Percentiles rank a stretch among this genome's conserved stretches.
Evolutionary conservation across 2,113 vertebrate species (phyloP).

Genomic region (Zapus hudsonius): DNA sequence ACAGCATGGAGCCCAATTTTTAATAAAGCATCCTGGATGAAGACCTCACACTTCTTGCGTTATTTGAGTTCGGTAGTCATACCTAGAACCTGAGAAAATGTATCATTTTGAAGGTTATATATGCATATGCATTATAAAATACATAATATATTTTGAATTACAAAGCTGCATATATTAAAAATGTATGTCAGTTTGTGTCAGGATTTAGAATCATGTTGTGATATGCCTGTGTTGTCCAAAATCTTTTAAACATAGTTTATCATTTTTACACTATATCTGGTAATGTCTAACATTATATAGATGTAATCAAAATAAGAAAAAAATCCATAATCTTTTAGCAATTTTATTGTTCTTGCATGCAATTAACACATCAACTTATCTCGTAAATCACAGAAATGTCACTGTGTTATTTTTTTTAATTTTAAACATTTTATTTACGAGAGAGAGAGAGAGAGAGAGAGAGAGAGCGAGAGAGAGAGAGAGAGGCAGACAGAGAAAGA

Average conservation of each 20-base stretch:
- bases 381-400: neutral
- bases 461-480: too few relatives aligned
- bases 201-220: neutral
- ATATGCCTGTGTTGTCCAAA: neutral
- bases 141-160: neutral
- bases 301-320: neutral
- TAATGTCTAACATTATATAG: neutral
- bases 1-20: fast-evolving
- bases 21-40: neutral
- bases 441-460: too few relatives aligned
- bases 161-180: neutral
- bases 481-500: too few relatives aligned
- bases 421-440: too few relatives aligned
- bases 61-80: neutral
- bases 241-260: neutral
- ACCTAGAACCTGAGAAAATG: neutral
- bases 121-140: neutral
- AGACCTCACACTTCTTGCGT: neutral
- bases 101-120: neutral
- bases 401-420: too few relatives aligned
- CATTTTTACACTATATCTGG: neutral
- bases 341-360: neutral
- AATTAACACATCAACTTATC: neutral
- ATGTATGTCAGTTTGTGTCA: neutral
- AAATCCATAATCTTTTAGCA: neutral